Evolutionary conservation across 2,113 vertebrate genomes (phyloP).

Genomic region (Urocynchramus pylzowi): DNA sequence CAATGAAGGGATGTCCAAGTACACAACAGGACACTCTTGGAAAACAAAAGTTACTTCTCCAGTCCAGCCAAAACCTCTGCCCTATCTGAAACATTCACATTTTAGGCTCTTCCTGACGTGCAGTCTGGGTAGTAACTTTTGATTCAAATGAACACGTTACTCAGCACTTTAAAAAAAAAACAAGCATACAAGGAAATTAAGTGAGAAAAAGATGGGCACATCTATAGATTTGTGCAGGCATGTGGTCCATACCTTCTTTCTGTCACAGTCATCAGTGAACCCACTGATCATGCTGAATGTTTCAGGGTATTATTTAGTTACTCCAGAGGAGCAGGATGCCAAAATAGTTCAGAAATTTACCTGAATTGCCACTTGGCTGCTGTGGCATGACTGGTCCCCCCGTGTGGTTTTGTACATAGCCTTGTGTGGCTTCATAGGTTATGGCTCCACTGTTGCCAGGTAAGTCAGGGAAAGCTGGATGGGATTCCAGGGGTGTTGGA

Average conservation of each 20-base stretch:
- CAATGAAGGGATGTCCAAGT: not conserved
- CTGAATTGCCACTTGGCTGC: conserved; percentile 40
- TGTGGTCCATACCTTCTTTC: not conserved
- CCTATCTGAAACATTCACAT: not conserved
- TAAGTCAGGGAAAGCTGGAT: conserved; percentile 69
- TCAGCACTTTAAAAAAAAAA: not conserved
- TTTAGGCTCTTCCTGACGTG: not conserved
- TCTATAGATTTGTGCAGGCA: not conserved
- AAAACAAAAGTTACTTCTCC: not conserved
- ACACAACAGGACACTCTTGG: not conserved
- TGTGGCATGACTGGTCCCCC: conserved; percentile 73
- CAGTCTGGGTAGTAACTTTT: not conserved
- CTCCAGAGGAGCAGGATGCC: not conserved
- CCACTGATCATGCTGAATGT: not conserved
- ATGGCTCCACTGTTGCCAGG: conserved; percentile 53
- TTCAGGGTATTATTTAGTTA: not conserved
- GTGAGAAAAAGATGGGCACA: not conserved
- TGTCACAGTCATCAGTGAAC: not conserved
- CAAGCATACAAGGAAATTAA: not conserved
- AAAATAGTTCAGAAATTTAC: conserved; percentile 33
- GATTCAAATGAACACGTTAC: not conserved
- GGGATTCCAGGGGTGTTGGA: conserved; percentile 63
- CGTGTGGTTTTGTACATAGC: conserved; percentile 64
- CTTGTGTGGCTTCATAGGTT: conserved; percentile 63
- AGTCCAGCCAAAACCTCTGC: not conserved